Conservation (phyloP, 2,888 invertebrate species). For the Abrostola tripartita region DNA sequence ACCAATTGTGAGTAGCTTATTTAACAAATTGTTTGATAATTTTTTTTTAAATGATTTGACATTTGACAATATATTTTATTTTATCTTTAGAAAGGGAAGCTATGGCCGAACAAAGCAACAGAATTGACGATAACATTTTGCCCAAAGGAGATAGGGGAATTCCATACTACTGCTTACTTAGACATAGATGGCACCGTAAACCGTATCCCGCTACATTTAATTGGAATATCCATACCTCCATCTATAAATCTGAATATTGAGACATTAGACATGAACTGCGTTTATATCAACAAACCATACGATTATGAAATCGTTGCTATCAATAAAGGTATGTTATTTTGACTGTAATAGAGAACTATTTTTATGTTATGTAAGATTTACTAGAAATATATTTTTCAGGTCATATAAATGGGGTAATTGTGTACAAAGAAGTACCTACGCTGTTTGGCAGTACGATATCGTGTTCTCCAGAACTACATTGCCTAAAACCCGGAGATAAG, state of each 20-base stretch:
- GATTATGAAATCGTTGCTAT: slow-evolving; percentile 89
- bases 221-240: slow-evolving; percentile 89
- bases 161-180: slow-evolving; percentile 85
- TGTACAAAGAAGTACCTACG: slow-evolving; percentile 78
- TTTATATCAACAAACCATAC: slow-evolving; percentile 88
- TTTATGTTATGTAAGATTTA: not conserved
- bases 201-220: slow-evolving; percentile 84
- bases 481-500: slow-evolving; percentile 83
- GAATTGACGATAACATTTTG: slow-evolving; percentile 87
- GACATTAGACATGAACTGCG: slow-evolving; percentile 86
- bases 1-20: slow-evolving; percentile 83
- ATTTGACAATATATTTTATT: not conserved
- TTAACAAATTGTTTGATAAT: not conserved
- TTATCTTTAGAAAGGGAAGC: slow-evolving; percentile 84
- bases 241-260: slow-evolving; percentile 86
- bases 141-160: slow-evolving; percentile 85
- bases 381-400: slow-evolving; percentile 71
- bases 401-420: slow-evolving; percentile 88
- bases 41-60: not conserved
- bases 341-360: no score
- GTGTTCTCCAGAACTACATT: slow-evolving; percentile 82
- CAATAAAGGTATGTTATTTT: slow-evolving; percentile 82
- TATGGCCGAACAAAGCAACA: slow-evolving; percentile 88
- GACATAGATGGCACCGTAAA: slow-evolving; percentile 88
- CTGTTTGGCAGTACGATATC: slow-evolving; percentile 88